Evolutionary conservation across 2,113 vertebrate genomes (phyloP), one percentile per base, ranked within the genome.

Genomic region (Limnothrissa miodon): DNA sequence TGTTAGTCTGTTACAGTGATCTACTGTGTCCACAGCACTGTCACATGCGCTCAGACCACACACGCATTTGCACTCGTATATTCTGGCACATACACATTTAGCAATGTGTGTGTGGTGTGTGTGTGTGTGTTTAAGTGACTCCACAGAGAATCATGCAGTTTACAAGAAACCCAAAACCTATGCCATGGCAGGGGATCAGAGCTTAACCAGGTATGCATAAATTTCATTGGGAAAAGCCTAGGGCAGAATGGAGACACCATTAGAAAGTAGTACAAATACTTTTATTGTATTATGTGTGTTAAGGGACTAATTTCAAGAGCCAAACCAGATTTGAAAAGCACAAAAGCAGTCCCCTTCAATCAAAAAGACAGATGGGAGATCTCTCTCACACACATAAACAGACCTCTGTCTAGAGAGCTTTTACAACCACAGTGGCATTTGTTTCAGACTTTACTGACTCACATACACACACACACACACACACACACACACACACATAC

Each of bases 61-160:
- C 45, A 87, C 10, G 8, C 51, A 83, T 85, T 89, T 87, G 86
- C 89, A 85, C 84, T 33, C 83, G 79, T 45, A 86, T 81, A 78
- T 56, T 78, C 25, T 25, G 36, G 56, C 53, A 82, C 87, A 86
- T 70, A 84, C 53, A 59, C 82, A 5, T 80, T 19, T 70, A 56
- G 44, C 42, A 42, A 59, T 29, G 46, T 36, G 51, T 74, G 66
- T 33, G 11, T 36, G 29, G 42, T 42, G 42, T 42, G 42, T 4
- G 42, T 42, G 42, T 42, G 42, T 42, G 42, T 42, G 42, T 42
- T 42, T 74, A 74, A 74, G 66, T 74, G 66, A 15, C 62, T 70
- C 11, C n/a, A n/a, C n/a, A n/a, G n/a, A n/a, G n/a, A n/a, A n/a
- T n/a, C n/a, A n/a, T 29, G 29, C 25, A 33, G 25, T 70, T 29